Base-by-base conservation (phyloP, 1,140 invertebrate genomes). In the Penaeus indicus region DNA sequence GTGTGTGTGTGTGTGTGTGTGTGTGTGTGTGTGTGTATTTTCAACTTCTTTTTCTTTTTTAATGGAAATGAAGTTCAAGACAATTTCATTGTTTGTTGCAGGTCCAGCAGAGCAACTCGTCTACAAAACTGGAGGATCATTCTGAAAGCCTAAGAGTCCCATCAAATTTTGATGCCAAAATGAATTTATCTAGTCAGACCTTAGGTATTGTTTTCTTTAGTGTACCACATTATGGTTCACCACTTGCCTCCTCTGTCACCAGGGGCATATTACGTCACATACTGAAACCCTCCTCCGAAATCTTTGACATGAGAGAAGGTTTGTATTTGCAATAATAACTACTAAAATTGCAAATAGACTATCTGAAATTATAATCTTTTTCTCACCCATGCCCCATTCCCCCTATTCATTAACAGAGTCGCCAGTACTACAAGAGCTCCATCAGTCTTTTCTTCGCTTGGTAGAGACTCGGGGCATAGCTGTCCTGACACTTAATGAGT, bases 271-370 rank as follows among this genome's bases (percentile, higher is more conserved):
- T 90, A 21, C 61, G 47, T 22, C 80, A 38, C 13, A 21, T 90
- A 38, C 54, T 90, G 21, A 47, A 64, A 67, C 89, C 89, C n/a
- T 79, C 89, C 22, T 22, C 1, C 10, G 78, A 86, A 61, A 21
- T 90, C 60, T 78, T 13, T 62, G 79, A 90, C 21, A 90, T 90
- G 89, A 86, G 75, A 79, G 80, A 67, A 84, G 89, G 89, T 90
- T 22, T 69, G 82, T 18, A 67, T 64, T 62, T 83, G 21, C 62
- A 16, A 63, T 19, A 32, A 21, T 64, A n/a, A 18, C 19, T 64
- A 8, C 38, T 60, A 22, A 42, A 22, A 42, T n/a, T 22, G 5
- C 19, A 42, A 72, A 38, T 21, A 72, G 19, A 25, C 32, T 47
- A 54, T 80, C 5, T 61, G 78, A 0, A 21, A 16, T 21, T 21